A percentile compares a stretch with the other conserved stretches of the same genome.
Conservation (phyloP, 1,140 invertebrate genomes). For the Trialeurodes vaporariorum region DNA sequence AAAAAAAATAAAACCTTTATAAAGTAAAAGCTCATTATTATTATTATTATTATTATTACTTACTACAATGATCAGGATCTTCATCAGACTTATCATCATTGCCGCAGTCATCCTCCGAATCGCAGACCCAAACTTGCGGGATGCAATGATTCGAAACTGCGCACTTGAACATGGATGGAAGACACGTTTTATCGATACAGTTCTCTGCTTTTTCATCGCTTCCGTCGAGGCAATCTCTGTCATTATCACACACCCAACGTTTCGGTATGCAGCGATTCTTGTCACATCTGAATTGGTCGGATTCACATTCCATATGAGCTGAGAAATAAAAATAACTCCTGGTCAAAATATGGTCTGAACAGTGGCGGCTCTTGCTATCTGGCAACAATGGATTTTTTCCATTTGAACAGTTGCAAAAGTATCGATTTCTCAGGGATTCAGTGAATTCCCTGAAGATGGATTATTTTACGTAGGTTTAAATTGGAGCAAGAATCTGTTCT, state of each 20-base stretch:
- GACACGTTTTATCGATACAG: conserved; percentile 30
- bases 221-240: conserved; percentile 35
- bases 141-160: conserved; percentile 47
- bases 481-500: too few species aligned
- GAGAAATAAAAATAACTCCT: conserved; percentile 8
- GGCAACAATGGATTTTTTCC: too few species aligned
- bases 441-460: too few species aligned
- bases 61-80: conserved; percentile 40
- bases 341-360: conserved; percentile 24
- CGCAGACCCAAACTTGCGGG: conserved; percentile 64
- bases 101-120: conserved; percentile 59
- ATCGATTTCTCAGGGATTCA: too few species aligned
- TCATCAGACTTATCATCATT: conserved; percentile 64
- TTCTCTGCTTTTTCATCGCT: conserved; percentile 30
- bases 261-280: conserved; percentile 39
- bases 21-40: too few species aligned
- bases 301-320: conserved; percentile 33
- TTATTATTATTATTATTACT: conserved; percentile 2
- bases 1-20: too few species aligned
- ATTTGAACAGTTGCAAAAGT: too few species aligned
- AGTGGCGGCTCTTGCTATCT: too few species aligned
- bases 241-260: conserved; percentile 38
- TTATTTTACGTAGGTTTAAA: too few species aligned
- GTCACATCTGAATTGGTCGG: conserved; percentile 40
- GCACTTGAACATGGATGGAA: conserved; percentile 31